Percentiles rank a stretch among this genome's conserved stretches.
Evolutionary conservation across 2,113 vertebrate species (phyloP).

Genomic region (Syngnathus typhle): DNA sequence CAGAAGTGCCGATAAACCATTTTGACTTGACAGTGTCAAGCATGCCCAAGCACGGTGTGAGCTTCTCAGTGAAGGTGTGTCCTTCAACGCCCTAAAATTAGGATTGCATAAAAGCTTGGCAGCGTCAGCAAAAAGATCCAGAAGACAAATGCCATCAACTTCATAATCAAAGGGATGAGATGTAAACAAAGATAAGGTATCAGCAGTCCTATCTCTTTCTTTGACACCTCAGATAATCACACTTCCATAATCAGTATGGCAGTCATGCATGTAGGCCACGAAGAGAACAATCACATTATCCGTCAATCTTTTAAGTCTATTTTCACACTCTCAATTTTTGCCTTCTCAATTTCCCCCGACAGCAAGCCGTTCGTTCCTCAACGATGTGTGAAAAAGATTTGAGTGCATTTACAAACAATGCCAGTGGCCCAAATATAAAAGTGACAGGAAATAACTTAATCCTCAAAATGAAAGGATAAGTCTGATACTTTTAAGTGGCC

Average conservation of each 20-base stretch:
- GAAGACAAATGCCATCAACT: slow-evolving; percentile 29
- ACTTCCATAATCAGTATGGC: slow-evolving; percentile 52
- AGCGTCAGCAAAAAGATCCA: slow-evolving; percentile 10
- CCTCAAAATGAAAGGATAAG: slow-evolving; percentile 68
- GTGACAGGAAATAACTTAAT: slow-evolving; percentile 68
- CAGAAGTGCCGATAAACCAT: too few species aligned
- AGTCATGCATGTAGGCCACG: slow-evolving; percentile 39
- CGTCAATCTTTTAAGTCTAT: slow-evolving; percentile 58
- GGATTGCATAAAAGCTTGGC: background rate
- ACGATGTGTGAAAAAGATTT: slow-evolving; percentile 33
- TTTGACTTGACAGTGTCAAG: too few species aligned
- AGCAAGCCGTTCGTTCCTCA: slow-evolving; percentile 31
- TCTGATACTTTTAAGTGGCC: slow-evolving; percentile 66
- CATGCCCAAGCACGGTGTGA: too few species aligned
- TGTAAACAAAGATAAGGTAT: slow-evolving; percentile 42
- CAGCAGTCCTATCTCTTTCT: slow-evolving; percentile 35
- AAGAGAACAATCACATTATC: slow-evolving; percentile 58
- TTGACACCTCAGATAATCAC: slow-evolving; percentile 51
- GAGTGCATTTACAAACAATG: slow-evolving; percentile 65
- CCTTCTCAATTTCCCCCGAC: slow-evolving; percentile 29
- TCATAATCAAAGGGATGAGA: slow-evolving; percentile 31
- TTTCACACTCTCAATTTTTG: slow-evolving; percentile 41
- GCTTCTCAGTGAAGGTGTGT: too few species aligned
- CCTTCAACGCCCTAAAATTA: background rate
- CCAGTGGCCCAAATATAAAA: slow-evolving; percentile 67